Evolutionary conservation across 2,797 vertebrate species (phyloP), one percentile per base, ranked within the genome.

Genomic region (Lycodopsis pacificus): DNA sequence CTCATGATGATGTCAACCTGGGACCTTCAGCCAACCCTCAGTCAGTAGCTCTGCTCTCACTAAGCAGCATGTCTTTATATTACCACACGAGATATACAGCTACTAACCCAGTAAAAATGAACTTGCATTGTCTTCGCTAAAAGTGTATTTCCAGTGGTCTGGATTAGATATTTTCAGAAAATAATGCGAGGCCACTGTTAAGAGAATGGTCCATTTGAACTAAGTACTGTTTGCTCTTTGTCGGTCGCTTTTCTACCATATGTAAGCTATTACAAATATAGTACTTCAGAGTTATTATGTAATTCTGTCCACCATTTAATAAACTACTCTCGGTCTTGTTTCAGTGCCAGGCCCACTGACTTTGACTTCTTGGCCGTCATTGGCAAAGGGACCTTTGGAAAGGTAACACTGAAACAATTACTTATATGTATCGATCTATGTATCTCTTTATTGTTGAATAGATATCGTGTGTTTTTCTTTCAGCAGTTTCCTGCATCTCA

Each of bases 341-440:
- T 80, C 91, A 99, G 98, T 93, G 98, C 97, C 91, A 96, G 95
- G 71, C 98, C 98, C 65, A 99, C 97, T n/a, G 98, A 99, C 94
- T 99, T 99, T 88, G 98, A 99, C 89, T 99, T 99, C 91, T 92
- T 99, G 88, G 95, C 97, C 56, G 95, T 99, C 91, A 99, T 99
- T 90, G 98, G 98, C 76, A 99, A 99, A 95, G 98, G 98, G 83
- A 99, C 97, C 76, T 99, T 98, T 88, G 98, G 98, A 88, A 99
- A 98, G 96, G 98, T 99, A 94, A 91, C 36, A 20, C 49, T 49
- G 8, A 63, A 74, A 38, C 49, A 68, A 75, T 80, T 36, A 71
- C 14, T 75, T 49, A 65, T 49, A 65, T 78, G 56, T 62, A 63
- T 76, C 40, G 32, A 40, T 71, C 25, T 42, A 46, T 57, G 5